phyloP scores from a whole-genome alignment of 2,888 invertebrate species.

The Plebejus anna region DNA sequence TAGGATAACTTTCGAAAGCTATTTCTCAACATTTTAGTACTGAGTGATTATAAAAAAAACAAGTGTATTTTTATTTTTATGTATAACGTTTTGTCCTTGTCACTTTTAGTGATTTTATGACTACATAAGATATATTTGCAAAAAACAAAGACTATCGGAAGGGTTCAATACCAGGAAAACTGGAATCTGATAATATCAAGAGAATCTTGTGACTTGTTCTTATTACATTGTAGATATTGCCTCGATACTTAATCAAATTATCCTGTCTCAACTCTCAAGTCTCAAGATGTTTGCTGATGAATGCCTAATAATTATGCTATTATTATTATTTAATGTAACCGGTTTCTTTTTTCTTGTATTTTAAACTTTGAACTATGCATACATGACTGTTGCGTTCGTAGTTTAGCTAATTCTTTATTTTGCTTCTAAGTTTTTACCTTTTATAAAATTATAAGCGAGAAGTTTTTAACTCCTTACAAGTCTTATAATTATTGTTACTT shows the following conservation, averaged over 20 bases:
- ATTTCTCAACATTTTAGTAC: too few species aligned
- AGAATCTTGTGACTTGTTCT: not conserved
- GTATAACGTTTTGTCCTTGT: too few species aligned
- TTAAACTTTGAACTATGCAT: not conserved
- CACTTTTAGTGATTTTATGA: too few species aligned
- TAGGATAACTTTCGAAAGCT: too few species aligned
- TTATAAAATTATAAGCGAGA: not conserved
- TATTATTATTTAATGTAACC: not conserved
- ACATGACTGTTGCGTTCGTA: not conserved
- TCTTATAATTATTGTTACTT: too few species aligned
- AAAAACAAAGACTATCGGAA: not conserved
- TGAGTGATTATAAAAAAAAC: too few species aligned
- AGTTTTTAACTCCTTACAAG: too few species aligned
- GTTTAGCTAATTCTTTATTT: not conserved
- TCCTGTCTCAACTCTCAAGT: constrained; percentile 1
- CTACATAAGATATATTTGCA: not conserved
- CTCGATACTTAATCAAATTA: constrained; percentile 5
- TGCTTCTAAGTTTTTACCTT: not conserved
- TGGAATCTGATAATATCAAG: not conserved
- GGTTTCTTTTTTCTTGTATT: constrained; percentile 10
- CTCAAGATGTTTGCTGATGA: not conserved
- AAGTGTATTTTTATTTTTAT: too few species aligned
- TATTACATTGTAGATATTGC: not conserved
- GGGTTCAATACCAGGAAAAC: not conserved
- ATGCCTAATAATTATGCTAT: not conserved